Percentiles rank a stretch among this genome's conserved stretches.
These are phyloP conservation scores for Chelon labrosus DNA, from an alignment of 2,797 vertebrate genomes.

Conservation along the genomic window DNA sequence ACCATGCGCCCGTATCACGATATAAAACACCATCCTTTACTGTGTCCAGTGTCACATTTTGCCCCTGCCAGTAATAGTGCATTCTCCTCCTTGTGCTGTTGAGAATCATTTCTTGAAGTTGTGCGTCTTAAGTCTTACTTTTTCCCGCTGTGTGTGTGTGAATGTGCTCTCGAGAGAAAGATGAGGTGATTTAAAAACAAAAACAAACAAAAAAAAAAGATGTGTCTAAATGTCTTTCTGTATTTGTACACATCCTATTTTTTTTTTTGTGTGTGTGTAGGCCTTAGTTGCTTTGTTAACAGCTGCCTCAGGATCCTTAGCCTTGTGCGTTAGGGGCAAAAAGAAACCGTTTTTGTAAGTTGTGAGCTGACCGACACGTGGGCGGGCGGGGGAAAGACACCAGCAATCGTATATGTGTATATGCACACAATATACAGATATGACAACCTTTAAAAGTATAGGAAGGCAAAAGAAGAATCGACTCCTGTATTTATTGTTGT, in stretches of 20 bases:
- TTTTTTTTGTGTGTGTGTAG: constrained; percentile 27
- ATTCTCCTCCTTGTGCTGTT: constrained; percentile 57
- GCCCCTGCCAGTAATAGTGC: constrained; percentile 32
- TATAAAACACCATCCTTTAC: constrained; percentile 28
- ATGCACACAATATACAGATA: constrained; percentile 82
- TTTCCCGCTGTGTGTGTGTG: constrained; percentile 9
- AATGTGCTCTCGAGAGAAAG: constrained; percentile 28
- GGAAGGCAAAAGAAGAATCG: constrained; percentile 73
- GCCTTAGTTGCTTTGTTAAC: constrained; percentile 72
- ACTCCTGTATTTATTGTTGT: constrained; percentile 89
- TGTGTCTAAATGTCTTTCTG: constrained; percentile 40
- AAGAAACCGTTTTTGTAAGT: constrained; percentile 50
- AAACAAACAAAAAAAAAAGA: background rate
- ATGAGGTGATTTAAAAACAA: background rate
- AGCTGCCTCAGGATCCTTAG: constrained; percentile 79
- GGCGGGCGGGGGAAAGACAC: constrained; percentile 82
- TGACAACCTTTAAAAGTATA: constrained; percentile 76
- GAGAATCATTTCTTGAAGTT: constrained; percentile 28
- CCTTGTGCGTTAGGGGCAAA: constrained; percentile 51
- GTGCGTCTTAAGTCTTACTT: constrained; percentile 53
- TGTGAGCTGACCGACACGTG: constrained; percentile 64
- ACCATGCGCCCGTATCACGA: background rate
- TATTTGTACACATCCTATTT: constrained; percentile 36
- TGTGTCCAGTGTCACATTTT: constrained; percentile 35
- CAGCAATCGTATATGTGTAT: constrained; percentile 89